A percentile compares a stretch with the other conserved stretches of the same genome.
Evolutionary conservation across 2,888 invertebrate species (phyloP).

Genomic region (Drosophila bunnanda): DNA sequence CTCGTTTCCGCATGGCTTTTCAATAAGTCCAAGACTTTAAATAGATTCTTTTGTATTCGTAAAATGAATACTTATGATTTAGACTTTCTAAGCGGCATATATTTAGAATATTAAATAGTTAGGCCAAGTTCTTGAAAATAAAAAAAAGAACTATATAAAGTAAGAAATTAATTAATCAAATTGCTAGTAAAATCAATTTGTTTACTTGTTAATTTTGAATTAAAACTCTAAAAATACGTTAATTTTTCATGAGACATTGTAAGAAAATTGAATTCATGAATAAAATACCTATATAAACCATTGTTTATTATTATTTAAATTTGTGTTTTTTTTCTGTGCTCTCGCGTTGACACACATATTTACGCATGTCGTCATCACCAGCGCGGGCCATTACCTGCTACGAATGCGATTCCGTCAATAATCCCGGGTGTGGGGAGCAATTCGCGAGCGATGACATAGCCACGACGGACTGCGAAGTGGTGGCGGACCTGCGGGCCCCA

Average conservation of each 20-base stretch:
- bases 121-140: neutral
- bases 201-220: too few relatives aligned
- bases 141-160: neutral
- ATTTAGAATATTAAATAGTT: neutral
- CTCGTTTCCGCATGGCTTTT: neutral
- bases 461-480: conserved; percentile 77
- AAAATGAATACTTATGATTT: neutral
- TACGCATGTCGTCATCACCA: conserved; percentile 67
- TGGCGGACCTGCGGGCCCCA: conserved; percentile 62
- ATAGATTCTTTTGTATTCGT: conserved; percentile 4
- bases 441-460: conserved; percentile 70
- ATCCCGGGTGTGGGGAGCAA: conserved; percentile 73
- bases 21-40: neutral
- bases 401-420: conserved; percentile 81
- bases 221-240: too few relatives aligned
- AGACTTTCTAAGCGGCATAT: neutral
- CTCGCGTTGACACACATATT: conserved; percentile 63
- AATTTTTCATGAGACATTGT: neutral
- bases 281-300: conserved; percentile 4
- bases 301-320: conserved; percentile 7
- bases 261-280: neutral
- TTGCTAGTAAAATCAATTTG: too few relatives aligned
- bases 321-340: conserved; percentile 9
- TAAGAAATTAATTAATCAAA: neutral
- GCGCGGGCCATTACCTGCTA: conserved; percentile 80